Evolutionary conservation across 2,113 vertebrate genomes (phyloP).

Genomic region (Colinus virginianus): DNA sequence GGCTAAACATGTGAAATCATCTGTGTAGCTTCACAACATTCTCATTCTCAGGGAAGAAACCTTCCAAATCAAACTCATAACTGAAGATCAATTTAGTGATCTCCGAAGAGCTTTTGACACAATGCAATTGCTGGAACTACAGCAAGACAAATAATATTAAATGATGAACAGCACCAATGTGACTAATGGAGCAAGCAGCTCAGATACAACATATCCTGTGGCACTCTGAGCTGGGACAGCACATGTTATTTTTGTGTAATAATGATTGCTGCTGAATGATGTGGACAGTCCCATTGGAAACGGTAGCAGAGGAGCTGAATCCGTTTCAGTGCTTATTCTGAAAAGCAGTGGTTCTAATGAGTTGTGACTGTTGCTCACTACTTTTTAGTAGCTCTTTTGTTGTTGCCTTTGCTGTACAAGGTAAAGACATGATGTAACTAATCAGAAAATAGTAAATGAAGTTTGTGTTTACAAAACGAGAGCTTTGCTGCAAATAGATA

Average conservation of each 20-base stretch:
- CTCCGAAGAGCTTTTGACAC: neutral
- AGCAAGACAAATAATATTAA: neutral
- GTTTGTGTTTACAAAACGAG: neutral
- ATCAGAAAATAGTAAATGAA: neutral
- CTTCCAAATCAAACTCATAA: neutral
- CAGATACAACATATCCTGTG: accelerated
- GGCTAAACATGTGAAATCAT: neutral
- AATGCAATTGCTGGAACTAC: neutral
- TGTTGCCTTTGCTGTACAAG: neutral
- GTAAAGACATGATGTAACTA: neutral
- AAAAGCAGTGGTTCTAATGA: neutral
- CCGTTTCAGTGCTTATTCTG: neutral
- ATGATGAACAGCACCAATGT: neutral
- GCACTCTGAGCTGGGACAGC: neutral
- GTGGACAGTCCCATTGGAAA: neutral
- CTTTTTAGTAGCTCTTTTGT: neutral
- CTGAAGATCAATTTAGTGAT: neutral
- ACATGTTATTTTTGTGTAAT: neutral
- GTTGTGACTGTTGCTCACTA: neutral
- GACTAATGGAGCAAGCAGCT: neutral
- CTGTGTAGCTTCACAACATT: neutral
- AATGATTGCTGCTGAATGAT: neutral
- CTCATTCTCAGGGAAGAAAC: neutral
- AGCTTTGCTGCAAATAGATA: neutral
- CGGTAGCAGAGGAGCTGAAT: neutral